Base-by-base conservation (phyloP, 1,140 invertebrate genomes). In the Pogonognathellus flavescens region DNA sequence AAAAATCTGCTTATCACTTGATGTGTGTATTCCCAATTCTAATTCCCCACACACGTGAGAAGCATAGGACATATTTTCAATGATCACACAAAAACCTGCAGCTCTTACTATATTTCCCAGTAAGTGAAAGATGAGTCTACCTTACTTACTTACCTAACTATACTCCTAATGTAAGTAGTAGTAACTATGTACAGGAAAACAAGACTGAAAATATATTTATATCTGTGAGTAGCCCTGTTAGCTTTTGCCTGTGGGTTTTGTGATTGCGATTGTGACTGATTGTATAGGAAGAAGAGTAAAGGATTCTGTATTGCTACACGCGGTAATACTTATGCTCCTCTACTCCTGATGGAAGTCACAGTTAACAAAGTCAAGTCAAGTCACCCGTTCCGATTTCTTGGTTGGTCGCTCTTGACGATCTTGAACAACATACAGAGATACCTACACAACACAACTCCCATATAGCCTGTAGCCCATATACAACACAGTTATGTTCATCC, bases 251-350 rank as follows among this genome's bases (percentile, higher is more conserved):
- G 70, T 76, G 70, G 70, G 70, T 76, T 49, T 76, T 76, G 31
- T 76, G 70, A 76, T 76, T 76, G 31, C 49, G 70, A 76, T 76
- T 76, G 70, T 76, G 70, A 76, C 70, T 76, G 70, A 76, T 76
- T 49, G 70, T 49, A 50, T 13, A 76, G 41, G 7, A 16, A 18
- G 70, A 14, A 76, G 70, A 76, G 70, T n/a, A 66, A 25, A 66
- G 62, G 25, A 25, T 20, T 66, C 62, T 25, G n/a, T n/a, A 41
- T 41, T 6, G 6, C 31, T 41, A 41, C 31, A 41, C 31, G 6
- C 31, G 31, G 31, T 6, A 41, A 41, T 41, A 41, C 31, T 41
- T 41, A 41, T n/a, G n/a, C n/a, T n/a, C n/a, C n/a, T n/a, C 31
- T 41, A 3, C 31, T 41, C 1, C 62, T 66, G 62, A 76, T 76